Conservation (phyloP, 1,140 invertebrate species). For the Caenorhabditis inopinata region DNA sequence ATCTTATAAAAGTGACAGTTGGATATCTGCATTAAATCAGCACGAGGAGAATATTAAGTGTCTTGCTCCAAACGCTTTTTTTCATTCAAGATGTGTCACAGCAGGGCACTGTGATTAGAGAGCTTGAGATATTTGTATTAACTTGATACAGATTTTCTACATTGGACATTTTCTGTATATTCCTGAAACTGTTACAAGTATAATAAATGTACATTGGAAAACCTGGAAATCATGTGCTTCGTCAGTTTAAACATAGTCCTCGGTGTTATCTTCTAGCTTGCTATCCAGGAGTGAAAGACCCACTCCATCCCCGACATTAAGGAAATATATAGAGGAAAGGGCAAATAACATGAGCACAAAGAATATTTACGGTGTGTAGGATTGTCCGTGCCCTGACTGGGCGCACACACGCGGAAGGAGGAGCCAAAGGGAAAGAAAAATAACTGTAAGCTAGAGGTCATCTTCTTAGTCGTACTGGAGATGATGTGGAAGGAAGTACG, state of each 20-base stretch:
- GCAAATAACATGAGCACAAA: slow-evolving; percentile 25
- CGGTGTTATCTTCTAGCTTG: background rate
- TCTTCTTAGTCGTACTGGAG: slow-evolving; percentile 5
- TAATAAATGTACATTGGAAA: too few species aligned
- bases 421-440: background rate
- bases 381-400: background rate
- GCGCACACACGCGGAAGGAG: background rate
- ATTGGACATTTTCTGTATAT: background rate
- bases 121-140: too few species aligned
- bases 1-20: background rate
- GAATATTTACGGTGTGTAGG: slow-evolving; percentile 1
- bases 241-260: background rate
- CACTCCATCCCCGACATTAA: background rate
- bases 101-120: too few species aligned
- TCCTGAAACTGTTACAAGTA: too few species aligned
- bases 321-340: background rate
- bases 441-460: slow-evolving; percentile 19
- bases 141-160: background rate
- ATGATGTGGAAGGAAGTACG: slow-evolving; percentile 22
- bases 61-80: background rate
- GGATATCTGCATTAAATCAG: too few species aligned
- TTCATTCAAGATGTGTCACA: background rate
- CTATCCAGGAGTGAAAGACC: background rate
- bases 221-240: background rate
- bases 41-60: too few species aligned